phyloP scores from a whole-genome alignment of 2,113 vertebrate species.

The Ailurus styani region DNA sequence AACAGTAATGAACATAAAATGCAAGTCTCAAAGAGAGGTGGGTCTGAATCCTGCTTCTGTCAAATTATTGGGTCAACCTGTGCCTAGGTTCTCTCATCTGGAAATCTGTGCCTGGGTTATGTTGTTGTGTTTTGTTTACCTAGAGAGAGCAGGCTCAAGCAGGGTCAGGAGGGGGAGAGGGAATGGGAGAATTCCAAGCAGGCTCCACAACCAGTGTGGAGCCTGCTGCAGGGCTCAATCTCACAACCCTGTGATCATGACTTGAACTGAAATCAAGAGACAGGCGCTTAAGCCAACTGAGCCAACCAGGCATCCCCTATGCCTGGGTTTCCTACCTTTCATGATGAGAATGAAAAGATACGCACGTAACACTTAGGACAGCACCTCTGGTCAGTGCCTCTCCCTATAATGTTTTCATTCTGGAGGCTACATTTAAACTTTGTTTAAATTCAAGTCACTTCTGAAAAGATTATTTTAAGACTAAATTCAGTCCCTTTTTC shows the following conservation, averaged over 20 bases:
- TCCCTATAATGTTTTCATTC: not conserved
- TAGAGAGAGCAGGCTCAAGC: not conserved
- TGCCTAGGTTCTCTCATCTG: not conserved
- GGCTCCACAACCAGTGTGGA: not conserved
- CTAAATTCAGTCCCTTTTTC: not conserved
- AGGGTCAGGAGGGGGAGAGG: not conserved
- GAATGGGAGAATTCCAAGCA: not conserved
- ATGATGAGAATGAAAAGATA: not conserved
- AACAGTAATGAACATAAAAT: not conserved
- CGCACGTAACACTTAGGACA: not conserved
- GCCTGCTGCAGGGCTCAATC: not conserved
- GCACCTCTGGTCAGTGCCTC: not conserved
- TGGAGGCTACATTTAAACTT: not conserved
- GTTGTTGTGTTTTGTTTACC: not conserved
- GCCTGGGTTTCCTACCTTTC: not conserved
- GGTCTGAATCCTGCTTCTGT: not conserved
- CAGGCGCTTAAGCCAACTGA: not conserved
- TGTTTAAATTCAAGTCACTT: conserved; percentile 21
- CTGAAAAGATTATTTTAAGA: conserved; percentile 37
- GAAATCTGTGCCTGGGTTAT: not conserved
- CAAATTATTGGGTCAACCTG: not conserved
- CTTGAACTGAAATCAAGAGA: not conserved
- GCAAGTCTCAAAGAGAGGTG: not conserved
- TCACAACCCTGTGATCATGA: not conserved
- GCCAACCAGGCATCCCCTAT: not conserved